These are phyloP conservation scores for Hydrotaea cyrtoneurina DNA, from an alignment of 2,888 invertebrate genomes.

Conservation along the genomic window DNA sequence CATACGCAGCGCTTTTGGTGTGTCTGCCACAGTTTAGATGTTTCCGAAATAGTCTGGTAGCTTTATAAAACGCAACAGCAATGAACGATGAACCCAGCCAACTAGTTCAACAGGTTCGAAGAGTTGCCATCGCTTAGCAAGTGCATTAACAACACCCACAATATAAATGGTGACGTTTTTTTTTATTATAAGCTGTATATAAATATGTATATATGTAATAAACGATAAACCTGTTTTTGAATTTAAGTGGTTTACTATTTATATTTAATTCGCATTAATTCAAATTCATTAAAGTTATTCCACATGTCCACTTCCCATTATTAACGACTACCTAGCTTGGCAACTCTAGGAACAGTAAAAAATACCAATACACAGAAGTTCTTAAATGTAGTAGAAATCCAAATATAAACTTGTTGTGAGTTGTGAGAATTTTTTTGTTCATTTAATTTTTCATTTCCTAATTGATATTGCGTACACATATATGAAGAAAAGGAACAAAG, in stretches of 20 bases:
- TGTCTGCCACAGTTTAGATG: not conserved
- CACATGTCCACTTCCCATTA: not conserved
- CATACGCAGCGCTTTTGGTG: no score
- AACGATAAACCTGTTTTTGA: no score
- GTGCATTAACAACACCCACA: constrained; percentile 53
- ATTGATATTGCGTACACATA: constrained; percentile 55
- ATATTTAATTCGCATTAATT: no score
- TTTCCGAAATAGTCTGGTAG: constrained; percentile 45
- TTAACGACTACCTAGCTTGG: constrained; percentile 42
- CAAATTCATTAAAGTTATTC: no score
- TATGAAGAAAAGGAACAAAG: constrained; percentile 46
- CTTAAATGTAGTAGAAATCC: constrained; percentile 61
- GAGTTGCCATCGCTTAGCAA: constrained; percentile 55
- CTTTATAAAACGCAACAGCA: constrained; percentile 22
- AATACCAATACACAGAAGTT: constrained; percentile 64
- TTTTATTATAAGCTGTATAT: constrained; percentile 12
- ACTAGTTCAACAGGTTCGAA: constrained; percentile 64
- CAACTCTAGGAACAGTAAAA: constrained; percentile 58
- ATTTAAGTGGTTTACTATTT: no score
- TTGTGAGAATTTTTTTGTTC: constrained; percentile 67
- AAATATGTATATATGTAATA: no score
- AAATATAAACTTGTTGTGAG: constrained; percentile 66
- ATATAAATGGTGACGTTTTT: constrained; percentile 33
- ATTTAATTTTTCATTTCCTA: constrained; percentile 53
- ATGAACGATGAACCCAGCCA: no score